Base-by-base conservation (phyloP, 2,888 invertebrate species). In the Stictocephala bisonia region DNA sequence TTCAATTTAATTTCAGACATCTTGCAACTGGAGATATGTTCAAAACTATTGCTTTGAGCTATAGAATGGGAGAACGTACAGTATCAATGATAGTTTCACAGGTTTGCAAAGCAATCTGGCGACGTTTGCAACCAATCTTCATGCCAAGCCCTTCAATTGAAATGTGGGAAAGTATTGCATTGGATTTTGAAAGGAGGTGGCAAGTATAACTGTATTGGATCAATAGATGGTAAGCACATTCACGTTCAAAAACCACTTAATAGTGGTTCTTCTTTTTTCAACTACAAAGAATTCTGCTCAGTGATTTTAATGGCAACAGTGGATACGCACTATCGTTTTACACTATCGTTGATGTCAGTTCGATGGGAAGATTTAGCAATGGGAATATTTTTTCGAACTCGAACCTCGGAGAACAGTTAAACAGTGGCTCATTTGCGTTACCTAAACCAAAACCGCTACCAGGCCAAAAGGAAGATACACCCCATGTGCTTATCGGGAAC, bases 151-250 rank as follows among this genome's bases (percentile, higher is more conserved):
- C 78, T 48, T 68, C 77, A 74, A 48, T 68, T 69, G 76, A 79
- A 72, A 71, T 70, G 53, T 79, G 78, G 77, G 60, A 71, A 68
- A 71, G 35, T 44, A 77, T 78, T 75, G 78, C 81, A 44, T 24
- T 68, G 56, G 77, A 77, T 48, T 81, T 77, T 77, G 77, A 80
- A 68, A 75, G 56, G 76, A 79, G 75, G 71, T 81, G 80, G 80
- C 77, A 81, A 64, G 77, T 76, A 75, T 66, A 77, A 81, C 75
- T 80, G 79, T 68, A 22, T 80, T 11, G 80, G 80, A 11, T 73
- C 80, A 9, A 72, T 79, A 26, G 81, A 81, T 75, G 80, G 80
- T 13, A 81, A 81, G 76, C 80, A 81, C 74, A 75, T 81, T 13
- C 51, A 51, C 22, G 78, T 81, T 78, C 9, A 80, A 24, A 79